phyloP scores from a whole-genome alignment of 2,797 vertebrate genomes.

The Bradypodion pumilum region DNA sequence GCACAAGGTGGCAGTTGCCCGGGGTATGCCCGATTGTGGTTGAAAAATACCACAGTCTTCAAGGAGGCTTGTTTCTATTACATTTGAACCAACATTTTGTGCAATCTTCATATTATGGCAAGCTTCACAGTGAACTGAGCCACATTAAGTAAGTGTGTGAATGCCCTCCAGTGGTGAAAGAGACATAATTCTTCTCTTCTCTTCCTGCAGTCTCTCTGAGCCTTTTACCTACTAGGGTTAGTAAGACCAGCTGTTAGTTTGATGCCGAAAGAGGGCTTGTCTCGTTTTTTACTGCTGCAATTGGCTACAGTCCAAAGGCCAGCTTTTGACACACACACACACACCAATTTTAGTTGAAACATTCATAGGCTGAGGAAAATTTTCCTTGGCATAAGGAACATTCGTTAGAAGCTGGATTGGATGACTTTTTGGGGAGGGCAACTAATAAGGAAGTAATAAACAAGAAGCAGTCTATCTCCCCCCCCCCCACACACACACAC shows the following conservation, averaged over 20 bases:
- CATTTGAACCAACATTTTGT: not conserved
- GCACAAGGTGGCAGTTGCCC: too few species aligned
- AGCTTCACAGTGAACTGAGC: not conserved
- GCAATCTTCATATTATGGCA: accelerated
- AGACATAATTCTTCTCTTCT: not conserved
- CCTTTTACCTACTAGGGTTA: not conserved
- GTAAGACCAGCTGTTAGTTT: not conserved
- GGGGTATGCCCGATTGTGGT: too few species aligned
- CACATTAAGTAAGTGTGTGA: slow-evolving; percentile 29
- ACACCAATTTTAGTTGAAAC: not conserved
- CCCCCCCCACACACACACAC: too few species aligned
- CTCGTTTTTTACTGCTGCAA: not conserved
- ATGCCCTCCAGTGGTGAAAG: slow-evolving; percentile 58
- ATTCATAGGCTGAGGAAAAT: not conserved
- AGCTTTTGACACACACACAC: not conserved
- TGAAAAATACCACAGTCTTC: too few species aligned
- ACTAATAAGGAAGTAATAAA: not conserved
- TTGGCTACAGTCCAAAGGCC: slow-evolving; percentile 1
- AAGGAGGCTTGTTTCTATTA: not conserved
- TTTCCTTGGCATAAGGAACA: slow-evolving; percentile 1
- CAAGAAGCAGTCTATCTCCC: not conserved
- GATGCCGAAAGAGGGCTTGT: slow-evolving; percentile 12
- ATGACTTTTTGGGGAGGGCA: not conserved
- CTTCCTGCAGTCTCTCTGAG: not conserved
- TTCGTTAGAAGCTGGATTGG: not conserved